Evolutionary conservation across 2,797 vertebrate species (phyloP), one percentile per base, ranked within the genome.

Genomic region (Acanthiza pusilla): DNA sequence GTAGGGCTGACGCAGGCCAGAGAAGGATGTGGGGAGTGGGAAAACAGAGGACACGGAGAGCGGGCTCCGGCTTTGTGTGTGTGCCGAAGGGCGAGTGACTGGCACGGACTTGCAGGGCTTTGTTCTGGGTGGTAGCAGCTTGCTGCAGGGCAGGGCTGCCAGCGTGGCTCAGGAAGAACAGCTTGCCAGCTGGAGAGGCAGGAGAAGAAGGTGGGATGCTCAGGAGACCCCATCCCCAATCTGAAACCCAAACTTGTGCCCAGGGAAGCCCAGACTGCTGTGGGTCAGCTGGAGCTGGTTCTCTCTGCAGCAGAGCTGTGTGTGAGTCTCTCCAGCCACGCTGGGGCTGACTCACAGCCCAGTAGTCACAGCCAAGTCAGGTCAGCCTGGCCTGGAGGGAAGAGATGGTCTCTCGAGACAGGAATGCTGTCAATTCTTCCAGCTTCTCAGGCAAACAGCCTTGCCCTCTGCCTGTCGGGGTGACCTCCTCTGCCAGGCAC

Each of bases 371-470:
- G 93, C 89, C 92, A 93, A 95, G 89, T 83, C 89, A 34, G 95
- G 86, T 89, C 96, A 93, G 94, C 89, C 68, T 77, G 89, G 89
- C 82, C 94, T 93, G 65, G 36, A 86, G 87, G 87, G 82, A 91
- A 92, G 88, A 90, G 85, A 66, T 0, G 0, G 47, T 88, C 95
- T 72, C 91, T 84, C 55, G 82, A 72, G 94, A 83, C 0, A 3
- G 16, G 43, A 85, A 38, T 88, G 91, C 82, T 7, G 55, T 94
- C 85, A 92, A 43, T 84, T 94, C 76, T 91, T 88, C 91, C 83
- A 96, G 81, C 89, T 95, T 96, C 73, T 80, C 79, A 54, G 40
- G 91, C 82, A 86, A 93, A 76, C 88, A 86, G 85, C 70, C 76
- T 91, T 96, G 85, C 70, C 70, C 91, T 94, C 76, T 83, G 93